Percentiles rank a stretch among this genome's conserved stretches.
These are phyloP conservation scores for Pimpla rufipes DNA, from an alignment of 2,888 invertebrate species.

Conservation along the genomic window DNA sequence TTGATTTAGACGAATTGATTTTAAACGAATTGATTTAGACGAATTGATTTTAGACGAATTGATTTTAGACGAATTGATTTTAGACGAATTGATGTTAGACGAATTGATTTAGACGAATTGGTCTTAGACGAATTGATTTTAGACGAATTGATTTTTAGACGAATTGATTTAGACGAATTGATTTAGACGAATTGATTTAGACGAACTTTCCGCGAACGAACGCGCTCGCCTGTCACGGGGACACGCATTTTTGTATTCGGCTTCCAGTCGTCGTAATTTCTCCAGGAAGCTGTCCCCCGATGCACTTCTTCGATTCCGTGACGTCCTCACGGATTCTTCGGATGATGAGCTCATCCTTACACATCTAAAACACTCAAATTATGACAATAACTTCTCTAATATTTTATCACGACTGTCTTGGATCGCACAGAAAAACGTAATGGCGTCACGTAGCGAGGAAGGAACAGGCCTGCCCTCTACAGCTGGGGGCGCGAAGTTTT, in stretches of 20 bases:
- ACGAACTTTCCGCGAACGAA: slow-evolving; percentile 23
- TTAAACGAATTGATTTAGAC: too few species aligned
- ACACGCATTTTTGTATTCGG: too few species aligned
- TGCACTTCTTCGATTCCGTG: slow-evolving; percentile 36
- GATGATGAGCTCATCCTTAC: slow-evolving; percentile 48
- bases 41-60: too few species aligned
- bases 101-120: too few species aligned
- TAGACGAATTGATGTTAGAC: too few species aligned
- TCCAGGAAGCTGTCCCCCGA: slow-evolving; percentile 49
- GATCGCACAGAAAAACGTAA: slow-evolving; percentile 68
- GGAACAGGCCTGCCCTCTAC: slow-evolving; percentile 13
- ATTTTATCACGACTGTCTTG: slow-evolving; percentile 55
- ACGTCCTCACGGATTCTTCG: slow-evolving; percentile 26
- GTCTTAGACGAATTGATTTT: too few species aligned
- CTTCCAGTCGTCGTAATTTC: slow-evolving; percentile 59
- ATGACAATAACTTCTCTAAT: slow-evolving; percentile 32
- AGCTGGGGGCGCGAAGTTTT: slow-evolving; percentile 26
- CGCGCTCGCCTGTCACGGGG: slow-evolving; percentile 39
- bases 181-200: too few species aligned
- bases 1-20: too few species aligned
- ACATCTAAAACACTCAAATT: slow-evolving; percentile 21
- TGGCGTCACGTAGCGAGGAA: slow-evolving; percentile 43
- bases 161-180: too few species aligned
- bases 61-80: too few species aligned
- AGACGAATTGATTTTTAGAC: too few species aligned